Conservation (phyloP, 2,888 invertebrate species). For the Drosophila melanosoma region DNA sequence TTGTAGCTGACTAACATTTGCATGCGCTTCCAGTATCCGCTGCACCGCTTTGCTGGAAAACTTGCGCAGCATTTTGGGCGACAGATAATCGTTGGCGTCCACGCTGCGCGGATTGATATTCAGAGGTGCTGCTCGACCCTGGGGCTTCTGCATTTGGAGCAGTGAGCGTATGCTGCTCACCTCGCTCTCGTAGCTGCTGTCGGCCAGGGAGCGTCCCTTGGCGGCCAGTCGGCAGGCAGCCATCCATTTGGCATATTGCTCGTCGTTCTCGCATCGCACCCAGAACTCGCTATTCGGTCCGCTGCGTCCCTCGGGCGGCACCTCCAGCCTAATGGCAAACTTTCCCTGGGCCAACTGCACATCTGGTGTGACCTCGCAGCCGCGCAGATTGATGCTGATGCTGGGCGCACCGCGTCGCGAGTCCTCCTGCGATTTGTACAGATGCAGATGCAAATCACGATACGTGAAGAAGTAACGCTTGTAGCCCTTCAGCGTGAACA, state of each 20-base stretch:
- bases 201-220: conserved; percentile 98
- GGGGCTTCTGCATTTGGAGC: conserved; percentile 93
- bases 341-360: conserved; percentile 96
- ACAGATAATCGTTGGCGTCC: conserved; percentile 95
- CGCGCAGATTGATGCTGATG: conserved; percentile 92
- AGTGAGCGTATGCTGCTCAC: conserved; percentile 94
- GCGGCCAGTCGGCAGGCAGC: conserved; percentile 98
- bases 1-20: conserved; percentile 96
- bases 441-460: conserved; percentile 94
- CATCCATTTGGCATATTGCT: conserved; percentile 99
- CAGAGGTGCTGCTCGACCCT: conserved; percentile 90
- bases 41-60: conserved; percentile 94
- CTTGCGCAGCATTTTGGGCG: conserved; percentile 94
- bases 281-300: conserved; percentile 98
- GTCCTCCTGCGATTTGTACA: conserved; percentile 93
- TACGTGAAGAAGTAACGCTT: conserved; percentile 99
- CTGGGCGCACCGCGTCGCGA: conserved; percentile 89
- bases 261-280: conserved; percentile 97
- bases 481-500: conserved; percentile 97
- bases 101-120: conserved; percentile 90
- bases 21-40: conserved; percentile 97
- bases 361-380: conserved; percentile 99
- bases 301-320: conserved; percentile 97
- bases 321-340: conserved; percentile 97
- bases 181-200: conserved; percentile 96